Evolutionary conservation across 2,888 invertebrate species (phyloP).

Genomic region (Carabus problematicus): DNA sequence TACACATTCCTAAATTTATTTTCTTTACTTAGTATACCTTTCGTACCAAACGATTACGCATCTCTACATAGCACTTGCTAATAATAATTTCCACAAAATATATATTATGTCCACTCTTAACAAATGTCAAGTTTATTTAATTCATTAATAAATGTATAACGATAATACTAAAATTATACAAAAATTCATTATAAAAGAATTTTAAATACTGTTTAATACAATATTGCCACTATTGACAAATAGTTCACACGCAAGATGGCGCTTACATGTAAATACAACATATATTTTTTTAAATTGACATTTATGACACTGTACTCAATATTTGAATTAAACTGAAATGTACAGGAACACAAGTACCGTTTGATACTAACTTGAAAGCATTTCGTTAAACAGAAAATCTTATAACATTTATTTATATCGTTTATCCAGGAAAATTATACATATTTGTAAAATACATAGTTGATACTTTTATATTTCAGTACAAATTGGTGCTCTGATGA

Average conservation of each 20-base stretch:
- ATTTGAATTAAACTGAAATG: conserved; percentile 15
- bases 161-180: not conserved
- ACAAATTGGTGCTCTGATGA: not conserved
- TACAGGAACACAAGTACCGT: not conserved
- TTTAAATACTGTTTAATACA: conserved; percentile 20
- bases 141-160: not conserved
- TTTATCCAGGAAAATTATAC: too few relatives aligned
- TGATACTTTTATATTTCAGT: too few relatives aligned
- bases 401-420: too few relatives aligned
- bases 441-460: too few relatives aligned
- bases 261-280: conserved; percentile 28
- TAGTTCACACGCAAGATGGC: conserved; percentile 33
- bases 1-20: conserved; percentile 2
- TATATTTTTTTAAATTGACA: conserved; percentile 5
- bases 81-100: not conserved
- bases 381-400: not conserved
- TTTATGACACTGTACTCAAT: conserved; percentile 9
- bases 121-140: not conserved
- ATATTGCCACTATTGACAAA: conserved; percentile 21
- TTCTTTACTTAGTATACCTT: conserved; percentile 31
- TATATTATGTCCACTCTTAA: not conserved
- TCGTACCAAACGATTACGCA: conserved; percentile 32
- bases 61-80: conserved; percentile 25
- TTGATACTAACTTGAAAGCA: not conserved
- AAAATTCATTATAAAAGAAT: not conserved